These are phyloP conservation scores for Episyrphus balteatus DNA, from an alignment of 1,140 invertebrate genomes.

Conservation along the genomic window DNA sequence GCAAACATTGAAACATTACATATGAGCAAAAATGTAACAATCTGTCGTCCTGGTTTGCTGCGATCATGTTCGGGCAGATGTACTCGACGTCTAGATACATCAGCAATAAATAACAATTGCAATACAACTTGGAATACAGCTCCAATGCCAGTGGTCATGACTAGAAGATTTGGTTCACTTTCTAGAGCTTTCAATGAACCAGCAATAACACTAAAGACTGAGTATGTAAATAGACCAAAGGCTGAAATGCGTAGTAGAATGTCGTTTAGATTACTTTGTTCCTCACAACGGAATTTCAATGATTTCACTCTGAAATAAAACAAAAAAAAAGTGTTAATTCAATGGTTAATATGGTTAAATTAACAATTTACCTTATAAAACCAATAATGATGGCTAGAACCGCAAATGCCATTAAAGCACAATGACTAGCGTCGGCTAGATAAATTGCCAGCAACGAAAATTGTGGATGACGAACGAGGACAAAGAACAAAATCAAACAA, in stretches of 20 bases:
- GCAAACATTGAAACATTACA: constrained; percentile 93
- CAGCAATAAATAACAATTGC: constrained; percentile 90
- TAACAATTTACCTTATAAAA: constrained; percentile 59
- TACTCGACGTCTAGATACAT: constrained; percentile 82
- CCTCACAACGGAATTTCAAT: constrained; percentile 78
- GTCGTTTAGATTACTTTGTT: constrained; percentile 79
- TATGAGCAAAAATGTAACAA: constrained; percentile 89
- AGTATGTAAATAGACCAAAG: constrained; percentile 84
- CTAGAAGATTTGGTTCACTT: constrained; percentile 74
- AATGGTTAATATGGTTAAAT: not conserved
- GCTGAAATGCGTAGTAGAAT: constrained; percentile 82
- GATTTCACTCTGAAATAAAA: constrained; percentile 61
- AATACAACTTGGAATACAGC: constrained; percentile 77
- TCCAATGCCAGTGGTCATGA: constrained; percentile 79
- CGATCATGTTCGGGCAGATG: constrained; percentile 81
- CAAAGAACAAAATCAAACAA: constrained; percentile 89
- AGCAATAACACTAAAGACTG: constrained; percentile 85
- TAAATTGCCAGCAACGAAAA: constrained; percentile 75
- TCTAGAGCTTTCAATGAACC: constrained; percentile 72
- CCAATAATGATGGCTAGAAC: constrained; percentile 82
- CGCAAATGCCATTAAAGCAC: constrained; percentile 72
- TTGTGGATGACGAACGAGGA: constrained; percentile 72
- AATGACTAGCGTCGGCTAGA: constrained; percentile 81
- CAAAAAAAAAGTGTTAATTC: constrained; percentile 1
- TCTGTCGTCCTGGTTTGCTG: constrained; percentile 86